phyloP scores from a whole-genome alignment of 2,113 vertebrate genomes.

The Formicarius rufipectus region DNA sequence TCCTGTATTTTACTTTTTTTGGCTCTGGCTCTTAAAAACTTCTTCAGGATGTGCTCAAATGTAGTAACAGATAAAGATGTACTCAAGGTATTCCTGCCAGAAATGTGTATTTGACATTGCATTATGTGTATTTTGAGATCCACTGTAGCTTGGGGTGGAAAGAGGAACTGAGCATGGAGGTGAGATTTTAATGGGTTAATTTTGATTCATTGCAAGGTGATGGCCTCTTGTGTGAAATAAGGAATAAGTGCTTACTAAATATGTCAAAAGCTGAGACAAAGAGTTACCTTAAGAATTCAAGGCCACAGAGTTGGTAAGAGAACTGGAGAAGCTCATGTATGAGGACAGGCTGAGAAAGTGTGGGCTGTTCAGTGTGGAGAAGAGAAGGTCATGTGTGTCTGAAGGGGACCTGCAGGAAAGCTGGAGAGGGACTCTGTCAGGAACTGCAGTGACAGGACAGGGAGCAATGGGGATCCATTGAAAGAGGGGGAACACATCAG shows the following conservation, averaged over 20 bases:
- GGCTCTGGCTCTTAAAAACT: not conserved
- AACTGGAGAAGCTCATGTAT: not conserved
- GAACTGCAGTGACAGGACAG: not conserved
- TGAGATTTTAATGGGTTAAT: not conserved
- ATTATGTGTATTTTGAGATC: not conserved
- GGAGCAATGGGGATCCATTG: not conserved
- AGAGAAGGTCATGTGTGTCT: not conserved
- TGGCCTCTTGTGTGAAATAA: not conserved
- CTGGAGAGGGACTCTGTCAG: not conserved
- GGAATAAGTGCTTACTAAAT: not conserved
- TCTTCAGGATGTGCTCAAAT: not conserved
- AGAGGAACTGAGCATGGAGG: not conserved
- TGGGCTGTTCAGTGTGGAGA: not conserved
- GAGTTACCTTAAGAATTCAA: not conserved
- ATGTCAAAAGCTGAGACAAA: not conserved
- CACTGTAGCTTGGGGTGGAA: not conserved
- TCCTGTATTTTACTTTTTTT: not conserved
- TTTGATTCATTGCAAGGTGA: not conserved
- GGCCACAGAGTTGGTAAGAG: not conserved
- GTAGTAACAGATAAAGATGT: not conserved
- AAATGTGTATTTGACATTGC: not conserved
- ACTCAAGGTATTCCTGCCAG: not conserved
- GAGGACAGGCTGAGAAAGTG: not conserved
- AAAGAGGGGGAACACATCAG: not conserved
- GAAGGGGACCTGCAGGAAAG: accelerated